phyloP scores from a whole-genome alignment of 2,888 invertebrate genomes.

The Idaea aversata region DNA sequence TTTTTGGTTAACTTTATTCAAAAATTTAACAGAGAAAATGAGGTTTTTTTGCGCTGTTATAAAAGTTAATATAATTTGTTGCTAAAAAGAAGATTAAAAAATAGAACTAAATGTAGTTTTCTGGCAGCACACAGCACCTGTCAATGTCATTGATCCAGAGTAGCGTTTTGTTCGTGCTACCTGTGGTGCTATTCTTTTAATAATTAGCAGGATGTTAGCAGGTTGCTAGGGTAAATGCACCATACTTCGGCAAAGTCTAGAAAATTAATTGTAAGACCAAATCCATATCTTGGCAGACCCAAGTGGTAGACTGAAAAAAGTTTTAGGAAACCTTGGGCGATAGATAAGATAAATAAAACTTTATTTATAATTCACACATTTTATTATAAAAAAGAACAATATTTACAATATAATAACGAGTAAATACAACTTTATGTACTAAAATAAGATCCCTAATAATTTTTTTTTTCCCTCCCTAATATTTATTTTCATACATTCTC shows the following conservation, averaged over 20 bases:
- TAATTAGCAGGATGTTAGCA: too few relatives aligned
- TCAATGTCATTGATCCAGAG: not conserved
- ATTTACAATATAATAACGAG: constrained; percentile 56
- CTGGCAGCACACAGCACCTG: not conserved
- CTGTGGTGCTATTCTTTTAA: too few relatives aligned
- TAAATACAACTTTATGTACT: constrained; percentile 56
- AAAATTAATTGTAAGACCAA: too few relatives aligned
- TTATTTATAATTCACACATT: constrained; percentile 24
- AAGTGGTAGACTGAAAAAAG: too few relatives aligned
- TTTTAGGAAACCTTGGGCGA: too few relatives aligned
- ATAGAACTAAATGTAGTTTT: not conserved
- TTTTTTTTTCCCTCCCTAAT: too few relatives aligned
- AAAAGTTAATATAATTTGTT: not conserved
- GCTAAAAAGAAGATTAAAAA: not conserved
- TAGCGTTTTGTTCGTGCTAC: too few relatives aligned
- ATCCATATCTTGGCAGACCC: too few relatives aligned
- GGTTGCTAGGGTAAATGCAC: too few relatives aligned
- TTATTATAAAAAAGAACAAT: constrained; percentile 50
- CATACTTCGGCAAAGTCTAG: too few relatives aligned
- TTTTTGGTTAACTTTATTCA: too few relatives aligned
- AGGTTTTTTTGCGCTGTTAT: not conserved
- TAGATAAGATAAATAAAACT: constrained; percentile 7
- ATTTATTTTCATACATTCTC: not conserved
- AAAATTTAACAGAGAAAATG: too few relatives aligned
- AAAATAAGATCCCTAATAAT: constrained; percentile 13